Evolutionary conservation across 2,113 vertebrate species (phyloP).

Genomic region (Ceyx cyanopectus): DNA sequence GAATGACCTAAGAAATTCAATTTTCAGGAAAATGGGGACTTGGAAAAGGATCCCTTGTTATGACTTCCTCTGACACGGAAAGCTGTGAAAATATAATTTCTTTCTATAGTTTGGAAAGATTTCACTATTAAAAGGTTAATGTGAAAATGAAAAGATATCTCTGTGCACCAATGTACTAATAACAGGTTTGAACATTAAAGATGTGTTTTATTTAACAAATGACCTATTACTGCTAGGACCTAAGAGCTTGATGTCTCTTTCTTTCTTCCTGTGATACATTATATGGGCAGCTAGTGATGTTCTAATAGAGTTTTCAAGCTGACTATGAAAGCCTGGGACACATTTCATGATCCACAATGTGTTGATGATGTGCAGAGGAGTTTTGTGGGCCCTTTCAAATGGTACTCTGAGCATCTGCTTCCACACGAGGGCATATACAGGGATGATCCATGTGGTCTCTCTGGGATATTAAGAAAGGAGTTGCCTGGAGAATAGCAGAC

Average conservation of each 20-base stretch:
- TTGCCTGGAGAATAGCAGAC: no score
- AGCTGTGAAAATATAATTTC: neutral
- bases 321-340: neutral
- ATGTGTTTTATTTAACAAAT: constrained; percentile 58
- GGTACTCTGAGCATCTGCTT: neutral
- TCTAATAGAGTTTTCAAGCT: constrained; percentile 5
- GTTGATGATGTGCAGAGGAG: neutral
- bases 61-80: neutral
- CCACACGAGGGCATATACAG: neutral
- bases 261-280: constrained; percentile 8
- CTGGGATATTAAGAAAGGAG: neutral
- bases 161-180: constrained; percentile 29
- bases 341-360: neutral
- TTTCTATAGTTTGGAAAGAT: constrained; percentile 18
- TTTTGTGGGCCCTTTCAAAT: neutral
- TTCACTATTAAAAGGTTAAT: constrained; percentile 31
- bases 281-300: neutral
- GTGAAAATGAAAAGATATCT: constrained; percentile 32
- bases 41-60: neutral
- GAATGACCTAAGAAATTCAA: neutral
- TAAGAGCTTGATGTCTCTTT: constrained; percentile 21
- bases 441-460: neutral
- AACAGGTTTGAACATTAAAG: constrained; percentile 47
- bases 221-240: neutral
- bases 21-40: constrained; percentile 15